These are phyloP conservation scores for Osmerus mordax DNA, from an alignment of 2,113 vertebrate genomes.

Conservation along the genomic window DNA sequence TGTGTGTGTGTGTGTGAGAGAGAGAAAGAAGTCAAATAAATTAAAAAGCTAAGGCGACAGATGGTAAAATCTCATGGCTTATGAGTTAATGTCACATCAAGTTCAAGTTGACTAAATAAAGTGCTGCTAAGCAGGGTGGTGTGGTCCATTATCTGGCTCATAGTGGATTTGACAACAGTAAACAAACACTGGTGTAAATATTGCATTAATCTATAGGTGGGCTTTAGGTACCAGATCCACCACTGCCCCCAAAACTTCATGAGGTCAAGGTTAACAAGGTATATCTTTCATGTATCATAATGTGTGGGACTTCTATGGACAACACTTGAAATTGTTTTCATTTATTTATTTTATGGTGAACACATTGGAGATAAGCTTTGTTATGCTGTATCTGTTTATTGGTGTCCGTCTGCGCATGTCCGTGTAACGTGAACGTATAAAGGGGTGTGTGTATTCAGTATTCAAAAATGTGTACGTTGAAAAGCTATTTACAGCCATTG, in stretches of 20 bases:
- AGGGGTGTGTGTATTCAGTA: too few species aligned
- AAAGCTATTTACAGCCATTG: background rate
- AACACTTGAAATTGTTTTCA: too few species aligned
- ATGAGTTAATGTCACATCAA: slow-evolving; percentile 57
- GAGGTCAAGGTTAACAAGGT: too few species aligned
- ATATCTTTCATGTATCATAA: too few species aligned
- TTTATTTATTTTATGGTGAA: too few species aligned
- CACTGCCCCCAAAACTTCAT: too few species aligned
- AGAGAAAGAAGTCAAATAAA: background rate
- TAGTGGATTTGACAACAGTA: slow-evolving; percentile 20
- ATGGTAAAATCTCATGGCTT: slow-evolving; percentile 55
- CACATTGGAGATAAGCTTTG: too few species aligned
- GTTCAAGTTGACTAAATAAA: slow-evolving; percentile 63
- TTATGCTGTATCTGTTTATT: too few species aligned
- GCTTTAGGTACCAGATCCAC: too few species aligned
- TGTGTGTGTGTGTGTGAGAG: background rate
- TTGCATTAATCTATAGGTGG: background rate
- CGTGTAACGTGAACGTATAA: too few species aligned
- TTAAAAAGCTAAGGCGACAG: slow-evolving; percentile 52
- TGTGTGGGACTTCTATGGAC: too few species aligned
- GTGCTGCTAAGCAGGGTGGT: slow-evolving; percentile 36
- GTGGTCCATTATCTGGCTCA: slow-evolving; percentile 23
- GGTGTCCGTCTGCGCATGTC: too few species aligned
- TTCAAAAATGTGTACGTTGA: background rate
- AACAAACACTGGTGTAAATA: background rate